Conservation (phyloP, 2,888 invertebrate genomes). For the Rutpela maculata region DNA sequence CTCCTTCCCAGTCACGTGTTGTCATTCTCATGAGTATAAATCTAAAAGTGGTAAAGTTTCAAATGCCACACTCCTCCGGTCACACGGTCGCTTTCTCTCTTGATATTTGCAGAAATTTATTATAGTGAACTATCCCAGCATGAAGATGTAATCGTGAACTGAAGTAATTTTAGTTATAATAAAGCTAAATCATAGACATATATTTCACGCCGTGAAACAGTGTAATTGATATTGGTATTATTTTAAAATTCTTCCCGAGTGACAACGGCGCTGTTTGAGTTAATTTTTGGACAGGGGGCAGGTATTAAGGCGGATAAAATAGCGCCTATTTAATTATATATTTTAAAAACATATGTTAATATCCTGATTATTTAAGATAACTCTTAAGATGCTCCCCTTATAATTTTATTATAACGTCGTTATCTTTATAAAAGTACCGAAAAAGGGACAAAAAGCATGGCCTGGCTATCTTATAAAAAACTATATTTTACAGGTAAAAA, state of each 20-base stretch:
- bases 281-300: too few species aligned
- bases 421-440: too few species aligned
- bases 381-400: too few species aligned
- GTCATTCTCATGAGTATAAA: constrained; percentile 61
- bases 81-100: constrained; percentile 54
- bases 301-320: too few species aligned
- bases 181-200: not conserved
- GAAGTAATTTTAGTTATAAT: not conserved
- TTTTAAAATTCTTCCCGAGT: not conserved
- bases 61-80: constrained; percentile 60
- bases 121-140: constrained; percentile 13
- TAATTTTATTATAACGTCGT: too few species aligned
- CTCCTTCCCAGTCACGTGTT: constrained; percentile 61
- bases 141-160: constrained; percentile 13
- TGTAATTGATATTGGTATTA: not conserved
- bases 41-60: constrained; percentile 62
- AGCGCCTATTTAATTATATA: too few species aligned
- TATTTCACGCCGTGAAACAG: not conserved
- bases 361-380: too few species aligned
- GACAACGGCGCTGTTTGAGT: too few species aligned
- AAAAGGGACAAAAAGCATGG: too few species aligned
- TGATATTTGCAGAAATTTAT: constrained; percentile 33
- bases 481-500: too few species aligned
- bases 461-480: too few species aligned
- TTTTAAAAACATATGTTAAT: too few species aligned